A percentile compares a stretch with the other conserved stretches of the same genome.
These are phyloP conservation scores for Silurus aristotelis DNA, from an alignment of 2,797 vertebrate genomes.

Conservation along the genomic window DNA sequence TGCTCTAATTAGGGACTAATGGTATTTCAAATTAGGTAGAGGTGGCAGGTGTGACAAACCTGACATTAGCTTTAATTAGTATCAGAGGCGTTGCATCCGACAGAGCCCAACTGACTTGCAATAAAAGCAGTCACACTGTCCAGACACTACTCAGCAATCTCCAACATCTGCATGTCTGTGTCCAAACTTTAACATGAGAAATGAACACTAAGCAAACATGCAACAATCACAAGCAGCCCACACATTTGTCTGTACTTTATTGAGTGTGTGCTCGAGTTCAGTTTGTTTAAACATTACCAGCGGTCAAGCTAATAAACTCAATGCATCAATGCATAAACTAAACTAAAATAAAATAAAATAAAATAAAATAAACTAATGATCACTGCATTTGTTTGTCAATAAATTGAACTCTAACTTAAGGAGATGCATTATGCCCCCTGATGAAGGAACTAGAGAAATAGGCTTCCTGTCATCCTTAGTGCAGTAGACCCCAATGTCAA, in stretches of 20 bases:
- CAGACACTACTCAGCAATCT: constrained; percentile 46
- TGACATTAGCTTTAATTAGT: not conserved
- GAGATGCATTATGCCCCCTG: constrained; percentile 9
- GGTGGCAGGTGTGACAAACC: constrained; percentile 10
- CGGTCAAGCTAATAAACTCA: constrained; percentile 52
- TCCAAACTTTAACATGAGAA: constrained; percentile 32
- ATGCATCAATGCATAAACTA: constrained; percentile 36
- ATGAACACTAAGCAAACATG: constrained; percentile 46
- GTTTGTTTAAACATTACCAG: constrained; percentile 49
- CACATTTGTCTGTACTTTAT: constrained; percentile 20
- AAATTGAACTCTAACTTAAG: constrained; percentile 3
- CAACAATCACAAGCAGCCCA: constrained; percentile 30
- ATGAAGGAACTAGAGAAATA: constrained; percentile 1
- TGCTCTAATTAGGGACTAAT: constrained; percentile 21
- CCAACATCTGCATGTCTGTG: constrained; percentile 42
- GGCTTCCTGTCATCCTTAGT: not conserved
- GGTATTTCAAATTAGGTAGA: constrained; percentile 33
- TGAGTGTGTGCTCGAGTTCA: constrained; percentile 19
- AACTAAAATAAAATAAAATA: too few relatives aligned
- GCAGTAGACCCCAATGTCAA: not conserved
- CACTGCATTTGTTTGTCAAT: constrained; percentile 39
- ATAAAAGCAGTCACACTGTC: constrained; percentile 30
- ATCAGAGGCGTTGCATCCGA: not conserved
- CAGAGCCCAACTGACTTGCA: not conserved
- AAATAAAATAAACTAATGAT: constrained; percentile 50